These are phyloP conservation scores for Drosophila simulans DNA, from an alignment of 1,140 invertebrate species.

Conservation along the genomic window DNA sequence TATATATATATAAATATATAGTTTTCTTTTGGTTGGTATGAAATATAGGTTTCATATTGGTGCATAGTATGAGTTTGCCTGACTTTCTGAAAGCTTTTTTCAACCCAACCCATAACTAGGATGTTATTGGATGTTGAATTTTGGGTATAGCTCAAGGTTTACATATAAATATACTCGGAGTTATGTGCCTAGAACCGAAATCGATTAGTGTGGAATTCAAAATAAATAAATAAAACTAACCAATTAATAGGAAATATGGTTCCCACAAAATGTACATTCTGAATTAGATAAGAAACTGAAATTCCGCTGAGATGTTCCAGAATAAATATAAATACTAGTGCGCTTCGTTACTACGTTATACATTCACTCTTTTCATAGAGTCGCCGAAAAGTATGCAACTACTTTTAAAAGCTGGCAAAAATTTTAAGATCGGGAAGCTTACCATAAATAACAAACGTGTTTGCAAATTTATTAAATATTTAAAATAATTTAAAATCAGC, in stretches of 20 bases:
- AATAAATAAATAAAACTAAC: neutral
- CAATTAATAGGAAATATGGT: no score
- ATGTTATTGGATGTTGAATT: constrained; percentile 33
- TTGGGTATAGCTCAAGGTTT: constrained; percentile 22
- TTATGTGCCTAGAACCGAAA: neutral
- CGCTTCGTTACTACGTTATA: neutral
- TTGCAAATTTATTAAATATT: no score
- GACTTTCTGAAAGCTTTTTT: constrained; percentile 48
- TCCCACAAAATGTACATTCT: no score
- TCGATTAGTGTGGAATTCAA: neutral
- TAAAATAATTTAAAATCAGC: no score
- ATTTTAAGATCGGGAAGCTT: no score
- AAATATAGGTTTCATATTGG: constrained; percentile 5
- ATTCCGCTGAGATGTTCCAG: no score
- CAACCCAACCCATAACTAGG: constrained; percentile 14
- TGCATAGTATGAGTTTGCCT: constrained; percentile 32
- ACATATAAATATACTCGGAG: constrained; percentile 28
- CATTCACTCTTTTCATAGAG: neutral
- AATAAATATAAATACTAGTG: no score
- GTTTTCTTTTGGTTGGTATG: constrained; percentile 50
- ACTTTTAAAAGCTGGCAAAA: neutral
- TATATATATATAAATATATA: constrained; percentile 29
- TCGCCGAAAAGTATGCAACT: neutral
- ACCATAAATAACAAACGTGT: neutral
- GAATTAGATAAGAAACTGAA: no score